Evolutionary conservation across 2,113 vertebrate species (phyloP), one percentile per base, ranked within the genome.

Genomic region (Hystrix cristata): DNA sequence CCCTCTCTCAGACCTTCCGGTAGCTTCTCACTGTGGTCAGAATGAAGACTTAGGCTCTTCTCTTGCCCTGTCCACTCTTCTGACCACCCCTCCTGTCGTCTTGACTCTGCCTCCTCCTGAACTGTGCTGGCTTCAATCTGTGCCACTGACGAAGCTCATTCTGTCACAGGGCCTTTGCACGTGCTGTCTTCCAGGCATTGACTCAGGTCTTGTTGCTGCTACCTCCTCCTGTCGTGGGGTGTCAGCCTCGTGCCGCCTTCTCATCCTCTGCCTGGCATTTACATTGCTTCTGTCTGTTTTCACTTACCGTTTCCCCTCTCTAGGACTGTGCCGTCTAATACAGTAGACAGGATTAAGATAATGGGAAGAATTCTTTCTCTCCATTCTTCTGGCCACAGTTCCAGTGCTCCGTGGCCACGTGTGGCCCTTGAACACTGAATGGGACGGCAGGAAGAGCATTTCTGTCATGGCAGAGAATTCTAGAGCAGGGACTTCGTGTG

Each of bases 101-200:
- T 38, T 0, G 4, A 1, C 5, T 18, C 2, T 27, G 53, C 1
- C 21, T 38, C 59, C 31, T 29, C 38, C 69, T 0, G 6, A 7
- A 34, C 53, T 15, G 34, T 0, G 0, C 67, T 34, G 53, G 46
- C 65, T 76, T 38, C 29, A 5, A 1, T 29, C 76, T 53, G 60
- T 3, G 67, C 48, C 5, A 0, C 55, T 0, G 67, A 46, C 64
- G 7, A n/a, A 43, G 48, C 91, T 55, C 10, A 2, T 8, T 13
- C 83, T 21, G 1, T 51, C 18, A 15, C 62, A 8, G 86, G 86
- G 76, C 86, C 86, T 94, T 94, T 90, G 92, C 69, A 19, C 0
- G 0, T 3, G 7, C 60, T 3, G 0, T 29, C n/a, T 53, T 59
- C 55, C 0, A 3, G 13, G 25, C 34, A 12, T 16, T 7, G 0